These are phyloP conservation scores for Harmothoe impar DNA, from an alignment of 2,888 invertebrate species.

Conservation along the genomic window DNA sequence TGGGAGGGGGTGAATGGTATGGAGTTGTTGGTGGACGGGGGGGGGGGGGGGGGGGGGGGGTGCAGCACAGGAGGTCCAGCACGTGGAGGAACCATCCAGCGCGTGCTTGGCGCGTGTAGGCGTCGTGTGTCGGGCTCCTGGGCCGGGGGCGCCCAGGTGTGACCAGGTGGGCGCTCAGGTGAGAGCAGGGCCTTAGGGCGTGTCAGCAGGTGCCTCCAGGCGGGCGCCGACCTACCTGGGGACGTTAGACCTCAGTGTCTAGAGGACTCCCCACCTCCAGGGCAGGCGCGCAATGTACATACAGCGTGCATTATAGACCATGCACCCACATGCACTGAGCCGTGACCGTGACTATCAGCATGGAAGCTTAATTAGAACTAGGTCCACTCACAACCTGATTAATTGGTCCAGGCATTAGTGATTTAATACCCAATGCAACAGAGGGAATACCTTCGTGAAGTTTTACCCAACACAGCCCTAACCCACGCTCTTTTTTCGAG, in stretches of 20 bases:
- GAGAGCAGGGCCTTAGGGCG: conserved; percentile 1
- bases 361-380: no score
- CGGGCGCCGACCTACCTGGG: background rate
- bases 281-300: background rate
- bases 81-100: conserved; percentile 1
- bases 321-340: no score
- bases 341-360: no score
- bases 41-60: background rate
- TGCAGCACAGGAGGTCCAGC: background rate
- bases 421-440: no score
- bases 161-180: conserved; percentile 34
- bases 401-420: no score
- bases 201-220: conserved; percentile 19
- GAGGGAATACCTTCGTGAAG: no score
- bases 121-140: background rate
- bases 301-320: no score
- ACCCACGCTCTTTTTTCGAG: no score
- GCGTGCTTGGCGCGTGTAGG: conserved; percentile 6
- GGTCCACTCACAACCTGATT: no score
- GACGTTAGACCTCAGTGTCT: background rate
- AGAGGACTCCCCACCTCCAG: background rate
- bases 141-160: background rate
- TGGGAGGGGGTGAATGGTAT: no score
- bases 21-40: background rate
- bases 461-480: no score